phyloP scores from a whole-genome alignment of 2,797 vertebrate genomes.

The Helicolenus hilgendorfi region DNA sequence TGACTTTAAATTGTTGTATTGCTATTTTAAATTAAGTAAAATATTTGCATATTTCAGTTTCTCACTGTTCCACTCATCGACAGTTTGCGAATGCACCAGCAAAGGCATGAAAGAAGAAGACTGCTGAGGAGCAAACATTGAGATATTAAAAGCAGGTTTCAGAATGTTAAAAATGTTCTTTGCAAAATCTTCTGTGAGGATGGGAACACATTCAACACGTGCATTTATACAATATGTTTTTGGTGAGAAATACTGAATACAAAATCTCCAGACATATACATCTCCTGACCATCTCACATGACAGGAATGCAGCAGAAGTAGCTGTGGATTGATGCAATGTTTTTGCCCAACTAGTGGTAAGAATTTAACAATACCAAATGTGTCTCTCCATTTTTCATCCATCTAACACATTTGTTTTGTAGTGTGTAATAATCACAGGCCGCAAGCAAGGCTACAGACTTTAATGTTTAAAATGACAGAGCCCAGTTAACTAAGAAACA shows the following conservation, averaged over 20 bases:
- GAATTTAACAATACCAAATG: not conserved
- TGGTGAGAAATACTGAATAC: too few species aligned
- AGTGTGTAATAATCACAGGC: not conserved
- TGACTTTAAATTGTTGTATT: too few species aligned
- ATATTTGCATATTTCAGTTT: too few species aligned
- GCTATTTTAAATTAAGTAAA: too few species aligned
- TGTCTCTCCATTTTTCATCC: not conserved
- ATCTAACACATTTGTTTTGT: not conserved
- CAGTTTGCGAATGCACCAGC: too few species aligned
- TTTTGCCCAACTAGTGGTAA: not conserved
- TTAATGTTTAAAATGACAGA: not conserved
- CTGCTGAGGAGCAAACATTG: fast-evolving
- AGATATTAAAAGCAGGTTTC: too few species aligned
- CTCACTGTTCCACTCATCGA: too few species aligned
- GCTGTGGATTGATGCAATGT: not conserved
- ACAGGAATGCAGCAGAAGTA: not conserved
- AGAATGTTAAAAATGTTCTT: too few species aligned
- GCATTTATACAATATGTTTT: too few species aligned
- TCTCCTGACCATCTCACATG: not conserved
- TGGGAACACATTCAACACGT: too few species aligned
- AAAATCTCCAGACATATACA: not conserved
- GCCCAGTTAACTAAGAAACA: not conserved
- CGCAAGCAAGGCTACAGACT: not conserved
- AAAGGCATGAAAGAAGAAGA: too few species aligned
- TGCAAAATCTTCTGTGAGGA: too few species aligned